Base-by-base conservation (phyloP, 92 coral and sea anemone species). In the Heteractis magnifica region DNA sequence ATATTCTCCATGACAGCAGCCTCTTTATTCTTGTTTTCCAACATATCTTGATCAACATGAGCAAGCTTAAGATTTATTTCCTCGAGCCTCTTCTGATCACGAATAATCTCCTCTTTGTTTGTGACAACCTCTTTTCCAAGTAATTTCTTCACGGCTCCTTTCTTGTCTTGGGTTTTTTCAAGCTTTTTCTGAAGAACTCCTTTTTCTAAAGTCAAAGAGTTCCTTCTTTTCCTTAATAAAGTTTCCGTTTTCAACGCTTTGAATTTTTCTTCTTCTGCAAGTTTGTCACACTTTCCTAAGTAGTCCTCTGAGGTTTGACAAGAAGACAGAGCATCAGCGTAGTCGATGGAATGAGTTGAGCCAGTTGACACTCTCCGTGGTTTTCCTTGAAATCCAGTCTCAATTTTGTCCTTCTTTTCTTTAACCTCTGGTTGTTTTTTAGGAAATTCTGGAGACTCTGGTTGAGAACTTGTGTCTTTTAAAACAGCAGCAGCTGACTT, bases 191-290 rank as follows among this genome's bases (percentile, higher is more conserved):
- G 87, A 16, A 96, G 70, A 11, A 90, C 97, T 56, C 83, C 99
- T 79, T 96, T 93, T 76, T 90, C 98, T 56, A 96, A 86, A 19
- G 87, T 92, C 51, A 96, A 79, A 15, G 99, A 96, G 72, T 96
- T 96, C 82, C 98, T 83, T 41, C 99, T 93, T 82, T 96, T 96
- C 49, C 94, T 87, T 60, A 96, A 85, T 53, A 96, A 83, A 26
- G 98, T 96, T 56, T 94, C 98, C 4, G 94, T 92, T 70, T 90
- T 91, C 26, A 96, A 71, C 65, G 95, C 79, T 83, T 86, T 90
- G 3, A 92, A 79, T 80, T 90, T 89, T 81, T 96, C 99, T 21
- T 94, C 97, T 81, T 96, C 99, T 20, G 95, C 92, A 52, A 92
- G 74, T 62, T 89, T 92, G 65, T 95, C 94, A 59, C 88, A 86